These are phyloP conservation scores for Epizoanthus stellaris DNA, from an alignment of 92 coral and sea anemone species.

Conservation along the genomic window DNA sequence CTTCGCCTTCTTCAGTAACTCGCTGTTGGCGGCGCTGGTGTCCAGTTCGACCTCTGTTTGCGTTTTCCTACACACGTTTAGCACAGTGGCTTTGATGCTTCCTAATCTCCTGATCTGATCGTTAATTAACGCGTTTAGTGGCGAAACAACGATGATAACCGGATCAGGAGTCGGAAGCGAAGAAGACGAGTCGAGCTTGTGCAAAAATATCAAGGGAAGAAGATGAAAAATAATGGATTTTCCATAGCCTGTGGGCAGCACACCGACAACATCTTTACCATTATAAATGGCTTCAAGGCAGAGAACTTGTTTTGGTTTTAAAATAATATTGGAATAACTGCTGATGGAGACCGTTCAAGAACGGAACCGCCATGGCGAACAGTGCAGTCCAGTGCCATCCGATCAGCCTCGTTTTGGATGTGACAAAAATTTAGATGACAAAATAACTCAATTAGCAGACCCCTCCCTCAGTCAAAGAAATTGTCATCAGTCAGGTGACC, in stretches of 20 bases:
- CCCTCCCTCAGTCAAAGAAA: constrained; percentile 12
- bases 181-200: constrained; percentile 33
- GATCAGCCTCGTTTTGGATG: constrained; percentile 21
- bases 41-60: constrained; percentile 34
- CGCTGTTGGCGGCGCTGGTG: constrained; percentile 27
- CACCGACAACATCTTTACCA: constrained; percentile 60
- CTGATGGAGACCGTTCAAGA: constrained; percentile 56
- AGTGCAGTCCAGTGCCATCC: neutral
- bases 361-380: constrained; percentile 31
- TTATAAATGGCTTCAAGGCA: constrained; percentile 50
- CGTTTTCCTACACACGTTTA: constrained; percentile 27
- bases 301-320: constrained; percentile 49
- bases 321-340: constrained; percentile 41
- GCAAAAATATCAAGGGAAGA: constrained; percentile 40
- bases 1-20: constrained; percentile 44
- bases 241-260: constrained; percentile 56
- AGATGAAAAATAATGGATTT: constrained; percentile 46
- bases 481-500: constrained; percentile 1
- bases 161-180: constrained; percentile 12
- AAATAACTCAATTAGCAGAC: constrained; percentile 18
- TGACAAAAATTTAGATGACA: constrained; percentile 14
- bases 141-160: constrained; percentile 48
- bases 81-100: constrained; percentile 38
- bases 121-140: constrained; percentile 39
- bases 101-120: constrained; percentile 47